phyloP scores from a whole-genome alignment of 1,140 invertebrate genomes.

The Heterodera schachtii region DNA sequence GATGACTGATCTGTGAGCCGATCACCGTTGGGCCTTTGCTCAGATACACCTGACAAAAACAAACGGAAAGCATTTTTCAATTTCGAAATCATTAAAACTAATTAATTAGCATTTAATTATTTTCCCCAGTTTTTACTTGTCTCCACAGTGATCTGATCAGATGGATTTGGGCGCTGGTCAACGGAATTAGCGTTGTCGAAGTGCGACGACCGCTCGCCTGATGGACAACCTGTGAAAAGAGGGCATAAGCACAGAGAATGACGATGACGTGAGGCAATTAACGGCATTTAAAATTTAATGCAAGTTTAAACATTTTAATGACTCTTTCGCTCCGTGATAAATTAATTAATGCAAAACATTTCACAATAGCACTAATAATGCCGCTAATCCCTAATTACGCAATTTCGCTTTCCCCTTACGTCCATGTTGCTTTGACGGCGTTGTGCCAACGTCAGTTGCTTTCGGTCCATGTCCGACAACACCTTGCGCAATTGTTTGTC shows the following conservation, averaged over 20 bases:
- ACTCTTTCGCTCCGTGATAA: too few species aligned
- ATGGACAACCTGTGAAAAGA: constrained; percentile 50
- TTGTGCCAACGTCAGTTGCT: constrained; percentile 48
- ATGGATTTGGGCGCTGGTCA: constrained; percentile 62
- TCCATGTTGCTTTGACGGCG: constrained; percentile 61
- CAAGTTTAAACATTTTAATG: too few species aligned
- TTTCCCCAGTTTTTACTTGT: constrained; percentile 33
- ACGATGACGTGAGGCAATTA: neutral
- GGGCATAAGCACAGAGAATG: too few species aligned
- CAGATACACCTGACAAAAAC: constrained; percentile 49
- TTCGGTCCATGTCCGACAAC: constrained; percentile 36
- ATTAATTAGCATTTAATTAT: too few species aligned
- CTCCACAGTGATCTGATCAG: constrained; percentile 61
- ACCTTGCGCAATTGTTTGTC: constrained; percentile 6
- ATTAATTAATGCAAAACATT: neutral
- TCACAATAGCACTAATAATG: too few species aligned
- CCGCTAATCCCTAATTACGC: too few species aligned
- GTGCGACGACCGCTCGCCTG: constrained; percentile 54
- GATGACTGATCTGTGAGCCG: constrained; percentile 59
- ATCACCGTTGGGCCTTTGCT: constrained; percentile 64
- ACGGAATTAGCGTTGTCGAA: constrained; percentile 62
- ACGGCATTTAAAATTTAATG: constrained; percentile 28
- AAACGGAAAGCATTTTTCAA: too few species aligned
- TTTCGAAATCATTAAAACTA: too few species aligned
- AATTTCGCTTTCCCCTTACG: too few species aligned